Evolutionary conservation across 1,140 invertebrate species (phyloP).

Genomic region (Drosophila pallidifrons): DNA sequence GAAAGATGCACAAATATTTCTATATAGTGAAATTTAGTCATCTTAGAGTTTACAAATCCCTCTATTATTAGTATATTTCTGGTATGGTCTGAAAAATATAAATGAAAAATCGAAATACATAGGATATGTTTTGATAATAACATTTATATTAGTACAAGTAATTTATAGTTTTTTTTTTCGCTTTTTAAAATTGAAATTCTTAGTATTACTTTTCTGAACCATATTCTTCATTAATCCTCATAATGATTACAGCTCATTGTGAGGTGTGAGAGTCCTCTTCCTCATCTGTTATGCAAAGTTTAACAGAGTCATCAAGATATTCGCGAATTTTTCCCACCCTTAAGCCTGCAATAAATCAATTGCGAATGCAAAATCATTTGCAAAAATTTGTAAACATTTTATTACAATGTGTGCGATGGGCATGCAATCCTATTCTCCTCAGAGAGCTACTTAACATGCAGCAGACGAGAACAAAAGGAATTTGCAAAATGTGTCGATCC

Average conservation of each 20-base stretch:
- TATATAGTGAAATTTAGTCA: background rate
- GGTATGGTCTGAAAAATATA: no score
- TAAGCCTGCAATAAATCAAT: slow-evolving; percentile 59
- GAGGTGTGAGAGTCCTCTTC: slow-evolving; percentile 12
- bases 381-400: slow-evolving; percentile 79
- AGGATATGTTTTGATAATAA: no score
- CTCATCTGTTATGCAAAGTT: slow-evolving; percentile 15
- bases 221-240: background rate
- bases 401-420: slow-evolving; percentile 50
- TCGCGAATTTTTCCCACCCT: slow-evolving; percentile 25
- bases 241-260: background rate
- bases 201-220: background rate
- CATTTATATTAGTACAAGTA: no score
- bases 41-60: background rate
- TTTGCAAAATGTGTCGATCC: slow-evolving; percentile 51
- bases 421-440: slow-evolving; percentile 37
- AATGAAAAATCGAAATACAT: no score
- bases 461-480: slow-evolving; percentile 34
- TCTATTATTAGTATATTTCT: no score
- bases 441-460: slow-evolving; percentile 66
- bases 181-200: no score
- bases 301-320: slow-evolving; percentile 49
- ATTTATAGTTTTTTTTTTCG: no score
- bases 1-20: no score
- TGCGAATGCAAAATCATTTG: slow-evolving; percentile 73